Evolutionary conservation across 2,888 invertebrate genomes (phyloP).

Genomic region (Eledone cirrhosa): DNA sequence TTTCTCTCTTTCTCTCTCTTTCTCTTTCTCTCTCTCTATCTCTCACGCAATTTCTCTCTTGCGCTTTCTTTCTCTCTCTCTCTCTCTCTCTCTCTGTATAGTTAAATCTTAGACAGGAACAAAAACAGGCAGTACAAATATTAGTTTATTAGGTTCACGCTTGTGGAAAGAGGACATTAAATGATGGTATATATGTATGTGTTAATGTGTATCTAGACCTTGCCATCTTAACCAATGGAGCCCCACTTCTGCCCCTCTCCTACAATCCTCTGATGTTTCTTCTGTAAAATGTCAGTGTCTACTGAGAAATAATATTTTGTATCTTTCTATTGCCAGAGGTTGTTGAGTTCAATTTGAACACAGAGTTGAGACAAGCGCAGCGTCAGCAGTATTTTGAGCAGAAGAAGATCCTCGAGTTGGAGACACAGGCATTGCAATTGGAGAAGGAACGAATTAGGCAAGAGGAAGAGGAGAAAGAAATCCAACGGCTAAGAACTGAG

Average conservation of each 20-base stretch:
- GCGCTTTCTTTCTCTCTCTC: not conserved
- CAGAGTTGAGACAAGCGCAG: slow-evolving; percentile 73
- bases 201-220: no score
- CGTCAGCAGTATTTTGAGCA: slow-evolving; percentile 55
- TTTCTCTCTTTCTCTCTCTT: not conserved
- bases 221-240: no score
- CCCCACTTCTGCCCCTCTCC: not conserved
- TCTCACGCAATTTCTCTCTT: not conserved
- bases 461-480: slow-evolving; percentile 54
- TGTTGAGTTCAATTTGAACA: slow-evolving; percentile 73
- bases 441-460: slow-evolving; percentile 48
- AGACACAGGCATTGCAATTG: slow-evolving; percentile 70
- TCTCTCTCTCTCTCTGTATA: no score
- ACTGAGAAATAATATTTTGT: not conserved
- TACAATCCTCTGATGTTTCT: not conserved
- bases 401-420: slow-evolving; percentile 64
- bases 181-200: no score
- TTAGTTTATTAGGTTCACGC: no score
- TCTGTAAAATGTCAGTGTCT: not conserved
- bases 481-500: slow-evolving; percentile 51
- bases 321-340: slow-evolving; percentile 47
- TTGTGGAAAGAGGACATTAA: no score
- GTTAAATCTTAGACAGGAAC: no score
- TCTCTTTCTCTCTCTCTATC: not conserved
- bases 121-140: no score